Base-by-base conservation (phyloP, 2,113 vertebrate genomes). In the Epinephelus moara region DNA sequence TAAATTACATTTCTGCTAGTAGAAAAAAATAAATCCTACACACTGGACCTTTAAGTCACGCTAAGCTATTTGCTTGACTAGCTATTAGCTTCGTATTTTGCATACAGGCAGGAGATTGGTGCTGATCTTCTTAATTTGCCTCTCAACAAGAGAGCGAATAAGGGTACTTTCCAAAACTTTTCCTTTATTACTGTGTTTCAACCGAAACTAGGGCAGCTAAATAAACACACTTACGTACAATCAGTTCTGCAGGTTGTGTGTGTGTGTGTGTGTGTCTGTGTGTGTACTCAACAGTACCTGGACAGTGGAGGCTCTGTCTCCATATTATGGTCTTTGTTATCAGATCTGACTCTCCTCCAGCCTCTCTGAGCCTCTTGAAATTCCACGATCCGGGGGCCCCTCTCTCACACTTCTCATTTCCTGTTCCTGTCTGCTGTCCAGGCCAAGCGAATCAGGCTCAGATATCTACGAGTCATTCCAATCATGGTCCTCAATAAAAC, bases 361-460 rank as follows among this genome's bases (percentile, higher is more conserved):
- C 40, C 40, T 72, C 13, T 53, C 37, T 33, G 62, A 85, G 66
- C 66, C 30, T 84, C 47, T 76, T 83, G 40, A 78, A 80, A 75
- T 81, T 73, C 45, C 69, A 49, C 19, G 42, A 74, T 66, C 70
- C 2, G 5, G 1, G 8, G 21, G 12, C 0, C 49, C 47, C 42
- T n/a, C 30, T 60, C 74, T 56, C 66, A 42, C 62, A 73, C 25
- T 37, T 84, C 75, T 84, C 64, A 84, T 81, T 90, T 89, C 88
- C 85, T 86, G 59, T 81, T 60, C 59, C 80, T 62, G 42, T 81
- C 70, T 60, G 56, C 80, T 15, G 68, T 61, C 40, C 42, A 77
- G 57, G 64, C 76, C 82, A 82, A 70, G 33, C 42, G 50, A 60
- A 88, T 76, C 52, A 64, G 14, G 21, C 75, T 77, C 61, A 27